Base-by-base conservation (phyloP, 2,113 vertebrate genomes). In the Azemiops feae region DNA sequence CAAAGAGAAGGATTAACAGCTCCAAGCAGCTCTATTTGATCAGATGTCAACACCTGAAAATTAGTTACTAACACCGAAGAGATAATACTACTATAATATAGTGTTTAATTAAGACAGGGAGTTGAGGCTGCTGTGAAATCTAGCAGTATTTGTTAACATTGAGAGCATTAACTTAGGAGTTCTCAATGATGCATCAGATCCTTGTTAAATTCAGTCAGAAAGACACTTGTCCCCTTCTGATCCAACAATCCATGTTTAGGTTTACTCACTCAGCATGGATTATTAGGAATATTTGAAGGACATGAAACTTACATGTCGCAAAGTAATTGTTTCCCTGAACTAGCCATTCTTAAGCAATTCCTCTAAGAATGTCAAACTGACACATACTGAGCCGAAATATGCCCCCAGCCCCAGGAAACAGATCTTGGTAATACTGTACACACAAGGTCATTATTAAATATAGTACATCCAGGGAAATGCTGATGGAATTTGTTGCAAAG, bases 361-460 rank as follows among this genome's bases (percentile, higher is more conserved):
- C 1, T 64, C 52, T 58, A 45, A 81, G 87, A 89, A 86, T 74
- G 30, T 43, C 25, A 16, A 92, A 27, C 16, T 89, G 50, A 18
- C 34, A 74, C 11, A 4, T 50, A 39, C 18, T 16, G 9, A 47
- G 22, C 30, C n/a, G 6, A 86, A 90, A 87, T 45, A 43, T 58
- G 34, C 25, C 50, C 25, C 52, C 9, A 18, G 22, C n/a, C 50
- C 34, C 22, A 86, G 10, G 34, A 54, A 93, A 11, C 53, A 86
- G 43, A 89, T 50, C 69, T 55, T 57, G 10, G 22, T 30, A 60
- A 86, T 23, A 34, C 30, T 34, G 64, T 69, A 57, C 47, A 86
- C 69, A 86, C 89, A 86, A 39, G n/a, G 54, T 64, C 74, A 60
- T 90, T 87, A 93, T 93, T 93, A 90, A 93, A 93, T 93, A 90